Conservation (phyloP, 2,888 invertebrate genomes). For the Hirudinaria manillensis region DNA sequence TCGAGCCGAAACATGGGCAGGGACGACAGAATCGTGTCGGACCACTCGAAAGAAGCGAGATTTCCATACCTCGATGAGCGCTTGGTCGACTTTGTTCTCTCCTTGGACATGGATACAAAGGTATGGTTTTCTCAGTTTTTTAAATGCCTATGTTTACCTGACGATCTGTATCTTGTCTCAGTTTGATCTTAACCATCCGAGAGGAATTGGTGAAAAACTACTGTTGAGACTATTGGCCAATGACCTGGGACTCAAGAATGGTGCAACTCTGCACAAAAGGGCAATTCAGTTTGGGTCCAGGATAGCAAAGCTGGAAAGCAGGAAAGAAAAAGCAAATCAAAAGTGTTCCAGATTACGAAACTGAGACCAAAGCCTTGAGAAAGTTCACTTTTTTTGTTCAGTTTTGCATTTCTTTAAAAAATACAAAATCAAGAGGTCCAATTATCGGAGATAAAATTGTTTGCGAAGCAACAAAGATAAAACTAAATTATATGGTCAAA, state of each 20-base stretch:
- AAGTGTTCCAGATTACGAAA: slow-evolving; percentile 57
- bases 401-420: too few species aligned
- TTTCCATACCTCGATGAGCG: slow-evolving; percentile 65
- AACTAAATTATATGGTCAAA: too few species aligned
- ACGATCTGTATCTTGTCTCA: neutral
- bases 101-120: slow-evolving; percentile 56
- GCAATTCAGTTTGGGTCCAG: slow-evolving; percentile 95
- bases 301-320: slow-evolving; percentile 72
- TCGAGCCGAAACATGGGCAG: slow-evolving; percentile 84
- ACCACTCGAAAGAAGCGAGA: slow-evolving; percentile 67
- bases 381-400: too few species aligned
- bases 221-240: slow-evolving; percentile 63
- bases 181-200: slow-evolving; percentile 49
- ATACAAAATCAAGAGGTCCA: too few species aligned
- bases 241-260: slow-evolving; percentile 49
- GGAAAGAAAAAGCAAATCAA: slow-evolving; percentile 78
- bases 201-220: slow-evolving; percentile 87
- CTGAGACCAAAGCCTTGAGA: neutral
- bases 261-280: slow-evolving; percentile 72
- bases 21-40: slow-evolving; percentile 81
- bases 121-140: slow-evolving; percentile 44
- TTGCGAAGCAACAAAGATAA: too few species aligned
- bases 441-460: neutral
- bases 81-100: slow-evolving; percentile 58
- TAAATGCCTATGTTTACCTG: neutral